A percentile compares a stretch with the other conserved stretches of the same genome.
These are phyloP conservation scores for Mesorhabditis sp. DNA, from an alignment of 2,888 invertebrate species.

Conservation along the genomic window DNA sequence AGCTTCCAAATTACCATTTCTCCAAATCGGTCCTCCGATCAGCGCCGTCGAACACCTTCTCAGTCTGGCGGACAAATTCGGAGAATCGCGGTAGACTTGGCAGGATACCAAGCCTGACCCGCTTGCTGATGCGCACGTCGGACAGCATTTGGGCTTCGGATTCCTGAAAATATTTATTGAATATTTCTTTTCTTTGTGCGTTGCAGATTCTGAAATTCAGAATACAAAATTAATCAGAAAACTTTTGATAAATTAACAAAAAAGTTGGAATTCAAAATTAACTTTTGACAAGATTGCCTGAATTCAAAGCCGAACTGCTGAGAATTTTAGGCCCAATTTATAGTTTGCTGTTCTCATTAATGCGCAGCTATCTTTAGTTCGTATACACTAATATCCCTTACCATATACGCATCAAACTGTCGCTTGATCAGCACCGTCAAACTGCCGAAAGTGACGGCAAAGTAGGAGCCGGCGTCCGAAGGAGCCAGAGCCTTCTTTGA, in stretches of 20 bases:
- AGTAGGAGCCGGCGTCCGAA: conserved; percentile 79
- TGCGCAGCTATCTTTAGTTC: no score
- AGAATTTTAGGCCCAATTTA: no score
- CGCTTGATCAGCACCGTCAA: conserved; percentile 81
- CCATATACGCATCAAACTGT: conserved; percentile 85
- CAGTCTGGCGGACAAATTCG: conserved; percentile 76
- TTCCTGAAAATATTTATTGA: conserved; percentile 21
- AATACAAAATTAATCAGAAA: conserved; percentile 5
- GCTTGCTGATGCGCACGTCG: conserved; percentile 41
- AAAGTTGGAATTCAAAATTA: no score
- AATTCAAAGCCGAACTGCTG: no score
- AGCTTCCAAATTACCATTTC: conserved; percentile 68
- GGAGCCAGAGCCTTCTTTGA: conserved; percentile 75
- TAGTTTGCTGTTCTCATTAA: no score
- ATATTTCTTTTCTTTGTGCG: not conserved
- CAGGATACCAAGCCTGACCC: conserved; percentile 47
- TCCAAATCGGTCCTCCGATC: conserved; percentile 84
- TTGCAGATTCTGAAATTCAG: no score
- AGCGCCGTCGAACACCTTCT: conserved; percentile 79
- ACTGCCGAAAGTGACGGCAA: conserved; percentile 78
- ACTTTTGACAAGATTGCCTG: no score
- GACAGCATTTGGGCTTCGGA: conserved; percentile 28
- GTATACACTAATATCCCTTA: conserved; percentile 39
- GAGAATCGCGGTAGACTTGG: conserved; percentile 43
- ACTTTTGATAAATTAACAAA: no score